Evolutionary conservation across 2,888 invertebrate genomes (phyloP).

Genomic region (Phasia obesa): DNA sequence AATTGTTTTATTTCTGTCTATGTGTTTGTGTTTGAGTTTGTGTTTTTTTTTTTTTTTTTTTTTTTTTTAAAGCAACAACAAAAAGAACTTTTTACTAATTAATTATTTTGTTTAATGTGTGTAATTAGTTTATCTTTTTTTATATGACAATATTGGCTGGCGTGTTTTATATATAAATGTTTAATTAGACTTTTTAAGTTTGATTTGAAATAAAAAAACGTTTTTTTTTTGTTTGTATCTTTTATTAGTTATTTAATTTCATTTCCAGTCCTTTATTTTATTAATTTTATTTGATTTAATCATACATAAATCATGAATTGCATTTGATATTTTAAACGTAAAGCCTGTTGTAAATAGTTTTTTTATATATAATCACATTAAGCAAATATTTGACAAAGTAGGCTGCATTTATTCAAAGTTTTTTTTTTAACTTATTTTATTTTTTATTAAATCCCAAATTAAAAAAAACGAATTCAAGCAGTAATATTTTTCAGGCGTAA

Average conservation of each 20-base stretch:
- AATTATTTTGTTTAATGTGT: slow-evolving; percentile 56
- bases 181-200: slow-evolving; percentile 42
- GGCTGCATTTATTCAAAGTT: too few species aligned
- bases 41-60: too few species aligned
- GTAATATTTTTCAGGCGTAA: background rate
- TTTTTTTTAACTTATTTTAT: too few species aligned
- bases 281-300: slow-evolving; percentile 53
- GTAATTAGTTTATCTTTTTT: slow-evolving; percentile 60
- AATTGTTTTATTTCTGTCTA: slow-evolving; percentile 57
- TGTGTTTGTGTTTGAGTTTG: slow-evolving; percentile 55
- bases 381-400: background rate
- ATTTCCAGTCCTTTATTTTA: slow-evolving; percentile 6
- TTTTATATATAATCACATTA: slow-evolving; percentile 6
- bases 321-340: slow-evolving; percentile 45
- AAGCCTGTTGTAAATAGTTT: slow-evolving; percentile 39
- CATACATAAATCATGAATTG: slow-evolving; percentile 64
- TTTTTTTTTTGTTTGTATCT: slow-evolving; percentile 8
- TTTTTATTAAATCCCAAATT: too few species aligned
- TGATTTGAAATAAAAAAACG: background rate
- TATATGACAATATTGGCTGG: slow-evolving; percentile 39
- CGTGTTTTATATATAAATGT: slow-evolving; percentile 18
- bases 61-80: too few species aligned
- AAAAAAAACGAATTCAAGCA: background rate
- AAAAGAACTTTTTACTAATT: slow-evolving; percentile 22
- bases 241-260: slow-evolving; percentile 14